A percentile compares a stretch with the other conserved stretches of the same genome.
These are phyloP conservation scores for Phalacrocorax brasilianus DNA, from an alignment of 2,113 vertebrate species.

Conservation along the genomic window DNA sequence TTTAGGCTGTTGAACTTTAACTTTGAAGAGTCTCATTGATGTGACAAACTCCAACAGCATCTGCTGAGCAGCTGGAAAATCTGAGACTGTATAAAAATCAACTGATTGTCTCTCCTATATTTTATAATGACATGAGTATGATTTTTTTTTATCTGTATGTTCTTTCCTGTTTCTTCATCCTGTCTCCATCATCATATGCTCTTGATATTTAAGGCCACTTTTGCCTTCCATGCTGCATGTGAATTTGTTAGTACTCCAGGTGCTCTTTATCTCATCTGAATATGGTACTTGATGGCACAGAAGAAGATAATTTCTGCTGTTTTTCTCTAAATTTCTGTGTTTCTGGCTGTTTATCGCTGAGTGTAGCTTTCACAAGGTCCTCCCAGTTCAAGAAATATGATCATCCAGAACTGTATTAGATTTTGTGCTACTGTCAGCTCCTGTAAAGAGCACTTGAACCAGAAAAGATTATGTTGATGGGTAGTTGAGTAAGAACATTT, in stretches of 20 bases:
- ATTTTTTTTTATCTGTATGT: conserved; percentile 13
- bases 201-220: conserved; percentile 41
- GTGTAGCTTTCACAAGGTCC: not conserved
- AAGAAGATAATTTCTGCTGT: conserved; percentile 9
- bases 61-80: conserved; percentile 54
- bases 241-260: not conserved
- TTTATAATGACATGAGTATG: not conserved
- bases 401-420: not conserved
- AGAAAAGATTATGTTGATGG: not conserved
- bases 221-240: not conserved
- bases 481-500: not conserved
- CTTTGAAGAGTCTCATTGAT: conserved; percentile 31
- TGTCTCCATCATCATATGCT: not conserved
- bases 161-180: conserved; percentile 9
- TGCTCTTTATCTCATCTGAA: conserved; percentile 34
- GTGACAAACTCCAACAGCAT: conserved; percentile 42
- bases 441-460: not conserved
- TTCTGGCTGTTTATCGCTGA: conserved; percentile 16
- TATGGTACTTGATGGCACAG: not conserved
- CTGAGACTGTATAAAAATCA: conserved; percentile 37
- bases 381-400: not conserved
- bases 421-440: not conserved
- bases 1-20: conserved; percentile 66
- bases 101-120: not conserved
- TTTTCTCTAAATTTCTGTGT: conserved; percentile 1